Conservation (phyloP, 2,113 vertebrate species). For the Girardinichthys multiradiatus region DNA sequence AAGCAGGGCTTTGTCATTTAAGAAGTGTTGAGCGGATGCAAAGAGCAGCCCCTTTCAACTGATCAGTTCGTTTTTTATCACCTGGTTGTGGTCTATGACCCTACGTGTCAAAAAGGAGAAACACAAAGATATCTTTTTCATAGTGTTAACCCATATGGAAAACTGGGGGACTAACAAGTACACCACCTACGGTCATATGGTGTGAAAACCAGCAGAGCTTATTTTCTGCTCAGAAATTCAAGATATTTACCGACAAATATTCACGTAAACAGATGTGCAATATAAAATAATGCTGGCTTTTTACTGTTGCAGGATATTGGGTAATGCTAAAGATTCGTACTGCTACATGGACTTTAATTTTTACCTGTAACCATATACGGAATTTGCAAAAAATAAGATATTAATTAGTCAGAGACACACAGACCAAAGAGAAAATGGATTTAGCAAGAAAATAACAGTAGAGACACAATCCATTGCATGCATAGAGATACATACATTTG, state of each 20-base stretch:
- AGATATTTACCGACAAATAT: not conserved
- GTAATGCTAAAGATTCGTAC: too few relatives aligned
- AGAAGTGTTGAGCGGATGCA: not conserved
- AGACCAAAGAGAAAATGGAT: too few relatives aligned
- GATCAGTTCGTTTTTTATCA: not conserved
- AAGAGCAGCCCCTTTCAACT: not conserved
- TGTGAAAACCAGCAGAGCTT: not conserved
- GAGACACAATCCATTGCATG: too few relatives aligned
- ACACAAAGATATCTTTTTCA: not conserved
- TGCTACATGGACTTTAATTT: too few relatives aligned
- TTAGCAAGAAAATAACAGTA: too few relatives aligned
- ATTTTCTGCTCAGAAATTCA: not conserved
- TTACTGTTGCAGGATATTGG: too few relatives aligned
- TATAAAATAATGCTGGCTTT: too few relatives aligned
- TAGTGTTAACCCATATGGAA: not conserved
- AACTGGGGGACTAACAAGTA: not conserved
- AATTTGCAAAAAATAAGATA: too few relatives aligned
- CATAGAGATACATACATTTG: too few relatives aligned
- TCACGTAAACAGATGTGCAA: not conserved
- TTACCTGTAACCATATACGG: too few relatives aligned
- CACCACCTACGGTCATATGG: not conserved
- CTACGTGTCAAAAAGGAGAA: not conserved
- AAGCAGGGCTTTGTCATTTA: not conserved
- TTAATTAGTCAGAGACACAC: too few relatives aligned
- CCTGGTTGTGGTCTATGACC: not conserved